A percentile compares a stretch with the other conserved stretches of the same genome.
phyloP scores from a whole-genome alignment of 2,113 vertebrate species.

The Naja naja region DNA sequence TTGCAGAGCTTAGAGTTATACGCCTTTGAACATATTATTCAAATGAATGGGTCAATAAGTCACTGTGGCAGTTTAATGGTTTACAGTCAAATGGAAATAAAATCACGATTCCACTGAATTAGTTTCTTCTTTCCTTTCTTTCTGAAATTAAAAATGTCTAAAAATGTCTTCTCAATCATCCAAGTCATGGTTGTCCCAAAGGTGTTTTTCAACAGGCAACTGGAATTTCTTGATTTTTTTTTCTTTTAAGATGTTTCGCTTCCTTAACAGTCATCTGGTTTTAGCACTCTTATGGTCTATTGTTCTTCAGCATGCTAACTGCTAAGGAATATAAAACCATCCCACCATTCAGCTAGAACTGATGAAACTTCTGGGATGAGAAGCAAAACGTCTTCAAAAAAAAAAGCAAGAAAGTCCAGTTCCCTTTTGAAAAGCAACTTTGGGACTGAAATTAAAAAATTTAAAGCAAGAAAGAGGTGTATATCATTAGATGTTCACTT shows the following conservation, averaged over 20 bases:
- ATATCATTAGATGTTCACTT: neutral
- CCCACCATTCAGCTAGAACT: neutral
- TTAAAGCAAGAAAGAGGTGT: constrained; percentile 35
- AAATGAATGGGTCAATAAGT: constrained; percentile 59
- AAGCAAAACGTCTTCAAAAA: neutral
- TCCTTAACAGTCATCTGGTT: neutral
- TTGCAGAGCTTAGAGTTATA: constrained; percentile 55
- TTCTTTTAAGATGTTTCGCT: neutral
- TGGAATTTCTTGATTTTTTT: neutral
- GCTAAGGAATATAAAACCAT: neutral
- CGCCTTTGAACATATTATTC: constrained; percentile 40
- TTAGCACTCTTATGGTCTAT: neutral
- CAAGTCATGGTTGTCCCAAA: neutral
- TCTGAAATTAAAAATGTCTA: neutral
- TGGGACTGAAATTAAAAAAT: neutral
- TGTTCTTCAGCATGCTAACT: neutral
- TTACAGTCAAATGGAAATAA: constrained; percentile 58
- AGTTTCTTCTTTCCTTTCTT: constrained; percentile 26
- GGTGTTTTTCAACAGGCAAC: neutral
- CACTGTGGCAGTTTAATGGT: constrained; percentile 61
- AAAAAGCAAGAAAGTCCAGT: neutral
- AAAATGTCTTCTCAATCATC: neutral
- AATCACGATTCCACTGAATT: constrained; percentile 30
- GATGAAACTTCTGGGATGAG: neutral
- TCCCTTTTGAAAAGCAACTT: neutral